phyloP scores from a whole-genome alignment of 2,888 invertebrate genomes.

The Cyaniris semiargus region DNA sequence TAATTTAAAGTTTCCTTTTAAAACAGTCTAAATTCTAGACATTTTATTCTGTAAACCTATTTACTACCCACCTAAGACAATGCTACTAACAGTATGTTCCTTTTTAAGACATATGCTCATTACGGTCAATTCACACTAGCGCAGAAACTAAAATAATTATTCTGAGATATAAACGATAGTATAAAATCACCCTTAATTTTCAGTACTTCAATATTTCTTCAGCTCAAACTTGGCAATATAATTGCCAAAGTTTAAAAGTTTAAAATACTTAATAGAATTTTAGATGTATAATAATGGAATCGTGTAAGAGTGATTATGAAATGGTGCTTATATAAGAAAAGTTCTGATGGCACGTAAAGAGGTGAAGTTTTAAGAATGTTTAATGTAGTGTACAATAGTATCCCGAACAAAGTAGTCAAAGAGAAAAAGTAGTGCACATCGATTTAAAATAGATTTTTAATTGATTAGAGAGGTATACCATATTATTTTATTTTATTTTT shows the following conservation, averaged over 20 bases:
- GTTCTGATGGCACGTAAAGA: neutral
- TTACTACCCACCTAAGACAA: neutral
- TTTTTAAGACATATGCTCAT: neutral
- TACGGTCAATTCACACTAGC: neutral
- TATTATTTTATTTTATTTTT: too few relatives aligned
- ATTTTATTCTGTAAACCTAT: neutral
- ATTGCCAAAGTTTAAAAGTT: too few relatives aligned
- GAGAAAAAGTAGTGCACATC: neutral
- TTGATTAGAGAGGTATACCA: too few relatives aligned
- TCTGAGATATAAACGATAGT: too few relatives aligned
- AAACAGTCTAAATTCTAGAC: neutral
- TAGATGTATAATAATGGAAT: conserved; percentile 9
- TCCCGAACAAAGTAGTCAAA: neutral
- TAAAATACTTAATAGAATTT: neutral
- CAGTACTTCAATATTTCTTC: neutral
- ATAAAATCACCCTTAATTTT: neutral
- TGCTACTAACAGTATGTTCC: neutral
- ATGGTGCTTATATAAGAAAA: conserved; percentile 6
- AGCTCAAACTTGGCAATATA: neutral
- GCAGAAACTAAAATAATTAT: neutral
- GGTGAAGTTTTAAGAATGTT: neutral
- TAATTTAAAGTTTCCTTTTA: neutral
- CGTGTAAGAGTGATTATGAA: conserved; percentile 11
- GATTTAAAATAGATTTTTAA: neutral
- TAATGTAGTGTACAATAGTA: neutral